phyloP scores from a whole-genome alignment of 2,888 invertebrate genomes.

The Antheraea assamensis region DNA sequence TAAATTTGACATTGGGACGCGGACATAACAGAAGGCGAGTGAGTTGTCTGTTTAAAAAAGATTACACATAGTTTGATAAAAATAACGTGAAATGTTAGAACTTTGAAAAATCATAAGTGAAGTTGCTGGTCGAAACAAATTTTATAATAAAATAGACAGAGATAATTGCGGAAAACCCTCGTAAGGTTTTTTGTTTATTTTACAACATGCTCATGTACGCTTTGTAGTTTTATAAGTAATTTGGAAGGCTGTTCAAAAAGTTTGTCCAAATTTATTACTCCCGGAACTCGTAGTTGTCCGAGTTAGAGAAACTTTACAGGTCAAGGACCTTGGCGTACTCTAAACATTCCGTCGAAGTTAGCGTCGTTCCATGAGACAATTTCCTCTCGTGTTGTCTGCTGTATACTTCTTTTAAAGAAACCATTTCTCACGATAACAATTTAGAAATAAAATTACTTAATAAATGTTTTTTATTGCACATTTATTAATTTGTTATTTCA shows the following conservation, averaged over 20 bases:
- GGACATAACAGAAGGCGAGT: too few species aligned
- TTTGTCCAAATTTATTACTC: constrained; percentile 59
- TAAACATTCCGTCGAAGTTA: constrained; percentile 54
- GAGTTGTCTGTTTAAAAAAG: too few species aligned
- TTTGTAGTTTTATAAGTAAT: constrained; percentile 33
- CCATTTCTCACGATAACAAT: not conserved
- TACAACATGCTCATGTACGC: not conserved
- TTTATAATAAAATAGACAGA: not conserved
- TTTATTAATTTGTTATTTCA: not conserved
- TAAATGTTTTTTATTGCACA: not conserved
- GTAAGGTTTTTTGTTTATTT: not conserved
- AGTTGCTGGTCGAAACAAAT: too few species aligned
- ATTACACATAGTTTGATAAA: too few species aligned
- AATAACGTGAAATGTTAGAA: not conserved
- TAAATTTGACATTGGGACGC: too few species aligned
- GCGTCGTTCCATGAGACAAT: constrained; percentile 25
- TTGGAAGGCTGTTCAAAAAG: constrained; percentile 44
- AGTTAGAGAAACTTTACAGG: constrained; percentile 64
- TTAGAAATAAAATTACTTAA: not conserved
- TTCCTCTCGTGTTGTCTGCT: constrained; percentile 24
- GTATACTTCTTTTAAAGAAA: not conserved
- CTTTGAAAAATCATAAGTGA: not conserved
- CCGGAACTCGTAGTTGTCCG: constrained; percentile 43
- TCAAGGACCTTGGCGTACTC: constrained; percentile 58
- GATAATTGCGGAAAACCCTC: not conserved